Base-by-base conservation (phyloP, 2,888 invertebrate species). In the Serrognathus titanus region DNA sequence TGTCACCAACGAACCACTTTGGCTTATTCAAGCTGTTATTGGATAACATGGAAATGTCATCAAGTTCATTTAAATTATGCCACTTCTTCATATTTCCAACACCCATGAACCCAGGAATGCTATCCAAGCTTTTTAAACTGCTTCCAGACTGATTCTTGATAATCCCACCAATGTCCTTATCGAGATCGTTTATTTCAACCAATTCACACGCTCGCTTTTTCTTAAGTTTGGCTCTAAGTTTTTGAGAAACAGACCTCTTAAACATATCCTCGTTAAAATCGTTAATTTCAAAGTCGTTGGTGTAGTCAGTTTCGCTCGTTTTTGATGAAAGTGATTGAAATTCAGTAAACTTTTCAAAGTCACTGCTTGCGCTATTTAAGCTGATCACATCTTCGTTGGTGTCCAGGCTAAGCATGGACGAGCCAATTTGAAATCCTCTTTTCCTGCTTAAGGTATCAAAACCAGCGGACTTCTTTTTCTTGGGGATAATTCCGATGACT, bases 1-100 rank as follows among this genome's bases (percentile, higher is more conserved):
- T 46, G 57, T 75, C 75, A 65, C 75, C 76, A 68, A 71, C 58
- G 61, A 73, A 69, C 76, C 74, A 73, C 65, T 66, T 67, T 63
- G 62, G 65, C 48, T 61, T 61, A 56, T 64, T 66, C 53, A 55
- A 24, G 51, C 57, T 60, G 53, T 49, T 56, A 48, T 20, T 51
- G 49, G 71, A 71, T 51, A 53, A 55, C 40, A 69, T 55, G 51
- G 71, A 72, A 56, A 71, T 63, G 24, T 67, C 67, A 62, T 76
- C 72, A 53, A 76, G 59, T 35, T 73, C 69, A 50, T 76, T 71
- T 3, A 62, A 48, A 63, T 73, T 75, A 45, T 67, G 66, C 76
- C 77, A 78, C 59, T 75, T 75, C 56, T 66, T 74, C 63, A 76
- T 71, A 36, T 50, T 64, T 24, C 54, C 53, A 51, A 59, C 57